Conservation (phyloP, 2,888 invertebrate genomes). For the Bombylius major region DNA sequence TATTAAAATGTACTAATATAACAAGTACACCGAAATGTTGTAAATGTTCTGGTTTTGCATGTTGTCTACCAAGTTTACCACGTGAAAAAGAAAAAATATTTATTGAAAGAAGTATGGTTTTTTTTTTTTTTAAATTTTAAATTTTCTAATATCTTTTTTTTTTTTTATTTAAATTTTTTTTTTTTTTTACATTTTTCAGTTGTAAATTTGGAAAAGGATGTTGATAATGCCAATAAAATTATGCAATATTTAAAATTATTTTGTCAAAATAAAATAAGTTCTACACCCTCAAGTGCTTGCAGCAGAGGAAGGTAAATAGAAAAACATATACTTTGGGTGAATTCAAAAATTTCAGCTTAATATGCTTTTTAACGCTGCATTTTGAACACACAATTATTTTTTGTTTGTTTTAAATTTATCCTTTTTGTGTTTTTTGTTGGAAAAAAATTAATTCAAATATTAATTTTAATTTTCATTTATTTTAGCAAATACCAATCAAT, state of each 20-base stretch:
- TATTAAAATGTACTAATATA: not conserved
- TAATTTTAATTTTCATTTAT: not conserved
- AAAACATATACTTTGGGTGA: not conserved
- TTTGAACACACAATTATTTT: too few relatives aligned
- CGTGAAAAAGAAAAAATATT: constrained; percentile 27
- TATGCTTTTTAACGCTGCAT: too few relatives aligned
- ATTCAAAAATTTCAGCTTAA: not conserved
- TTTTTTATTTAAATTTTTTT: not conserved
- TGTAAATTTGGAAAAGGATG: constrained; percentile 26
- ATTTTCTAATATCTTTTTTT: not conserved
- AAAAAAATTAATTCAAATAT: not conserved
- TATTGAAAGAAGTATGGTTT: constrained; percentile 23
- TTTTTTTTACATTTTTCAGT: constrained; percentile 18
- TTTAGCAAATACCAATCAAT: not conserved
- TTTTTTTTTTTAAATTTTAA: too few relatives aligned
- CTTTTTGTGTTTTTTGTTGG: too few relatives aligned
- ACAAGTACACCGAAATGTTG: constrained; percentile 22
- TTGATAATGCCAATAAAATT: constrained; percentile 25
- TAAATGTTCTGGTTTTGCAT: constrained; percentile 22
- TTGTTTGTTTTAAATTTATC: too few relatives aligned
- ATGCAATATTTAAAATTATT: constrained; percentile 20
- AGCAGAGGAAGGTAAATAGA: not conserved
- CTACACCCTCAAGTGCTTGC: not conserved
- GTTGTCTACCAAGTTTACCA: constrained; percentile 17
- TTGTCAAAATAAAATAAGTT: not conserved